phyloP scores from a whole-genome alignment of 2,888 invertebrate genomes.

The Nomada ferruginata region DNA sequence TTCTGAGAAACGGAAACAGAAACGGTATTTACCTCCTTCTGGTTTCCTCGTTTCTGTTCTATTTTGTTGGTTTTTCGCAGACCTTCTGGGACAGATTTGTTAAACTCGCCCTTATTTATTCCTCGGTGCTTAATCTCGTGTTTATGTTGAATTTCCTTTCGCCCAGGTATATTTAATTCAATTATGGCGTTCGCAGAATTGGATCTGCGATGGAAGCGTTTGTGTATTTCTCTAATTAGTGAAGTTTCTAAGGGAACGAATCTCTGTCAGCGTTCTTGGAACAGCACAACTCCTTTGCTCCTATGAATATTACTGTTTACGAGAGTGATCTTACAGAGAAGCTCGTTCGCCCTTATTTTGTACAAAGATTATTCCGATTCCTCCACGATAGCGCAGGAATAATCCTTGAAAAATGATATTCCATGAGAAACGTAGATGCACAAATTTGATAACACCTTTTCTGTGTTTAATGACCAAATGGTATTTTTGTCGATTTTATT shows the following conservation, averaged over 20 bases:
- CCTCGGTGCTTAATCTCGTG: neutral
- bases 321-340: neutral
- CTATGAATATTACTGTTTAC: neutral
- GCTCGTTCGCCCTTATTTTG: too few relatives aligned
- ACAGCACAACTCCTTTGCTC: neutral
- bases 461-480: neutral
- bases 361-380: neutral
- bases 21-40: neutral
- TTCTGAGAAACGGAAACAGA: slow-evolving; percentile 1
- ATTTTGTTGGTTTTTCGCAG: neutral
- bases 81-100: neutral
- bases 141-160: neutral
- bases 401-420: neutral
- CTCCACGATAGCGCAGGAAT: neutral
- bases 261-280: neutral
- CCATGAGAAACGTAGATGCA: neutral
- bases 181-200: too few relatives aligned
- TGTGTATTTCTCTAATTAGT: slow-evolving; percentile 14
- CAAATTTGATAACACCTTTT: neutral
- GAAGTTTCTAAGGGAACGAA: neutral
- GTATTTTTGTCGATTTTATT: neutral
- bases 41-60: neutral
- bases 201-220: neutral
- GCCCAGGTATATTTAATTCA: too few relatives aligned
- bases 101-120: neutral